phyloP scores from a whole-genome alignment of 1,140 invertebrate genomes.

The Hestina assimilis region DNA sequence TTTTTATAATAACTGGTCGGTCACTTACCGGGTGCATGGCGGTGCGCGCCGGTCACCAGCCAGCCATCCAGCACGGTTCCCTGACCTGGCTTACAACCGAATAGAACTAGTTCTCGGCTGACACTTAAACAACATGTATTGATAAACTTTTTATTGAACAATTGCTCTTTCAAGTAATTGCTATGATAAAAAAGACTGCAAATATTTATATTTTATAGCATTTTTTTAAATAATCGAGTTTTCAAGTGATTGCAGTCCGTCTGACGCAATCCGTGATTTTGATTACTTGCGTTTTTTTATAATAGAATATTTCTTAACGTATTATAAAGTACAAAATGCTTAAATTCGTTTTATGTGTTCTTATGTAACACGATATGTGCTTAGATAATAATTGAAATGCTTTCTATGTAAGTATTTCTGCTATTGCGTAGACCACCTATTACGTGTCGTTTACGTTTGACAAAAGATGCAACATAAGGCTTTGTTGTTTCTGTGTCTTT shows the following conservation, averaged over 20 bases:
- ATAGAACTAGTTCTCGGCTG: slow-evolving; percentile 31
- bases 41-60: slow-evolving; percentile 31
- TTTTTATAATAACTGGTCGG: slow-evolving; percentile 13
- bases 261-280: neutral
- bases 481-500: neutral
- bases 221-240: neutral
- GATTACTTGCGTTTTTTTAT: no score
- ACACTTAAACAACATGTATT: slow-evolving; percentile 11
- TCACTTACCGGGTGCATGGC: slow-evolving; percentile 22
- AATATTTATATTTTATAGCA: neutral
- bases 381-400: neutral
- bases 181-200: neutral
- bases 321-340: neutral
- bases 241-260: neutral
- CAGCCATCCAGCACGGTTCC: slow-evolving; percentile 36
- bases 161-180: slow-evolving; percentile 2
- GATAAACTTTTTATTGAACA: slow-evolving; percentile 1
- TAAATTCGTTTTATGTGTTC: neutral
- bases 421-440: neutral
- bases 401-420: neutral
- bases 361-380: neutral
- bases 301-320: no score
- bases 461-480: neutral
- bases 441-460: neutral
- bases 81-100: slow-evolving; percentile 38